Percentiles rank a stretch among this genome's conserved stretches.
Conservation (phyloP, 2,113 vertebrate genomes). For the Callipepla squamata region DNA sequence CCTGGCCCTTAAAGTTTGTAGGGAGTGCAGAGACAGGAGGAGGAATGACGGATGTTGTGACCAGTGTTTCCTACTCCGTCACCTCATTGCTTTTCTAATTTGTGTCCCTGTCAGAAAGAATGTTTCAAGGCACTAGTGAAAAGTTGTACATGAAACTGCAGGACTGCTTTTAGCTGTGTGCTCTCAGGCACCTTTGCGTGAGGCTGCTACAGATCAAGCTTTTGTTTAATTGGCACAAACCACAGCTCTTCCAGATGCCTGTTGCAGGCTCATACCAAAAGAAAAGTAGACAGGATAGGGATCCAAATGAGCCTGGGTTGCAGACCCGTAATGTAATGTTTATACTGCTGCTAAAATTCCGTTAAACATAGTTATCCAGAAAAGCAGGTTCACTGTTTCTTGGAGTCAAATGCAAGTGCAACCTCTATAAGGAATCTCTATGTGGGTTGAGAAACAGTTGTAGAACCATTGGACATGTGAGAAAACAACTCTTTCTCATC, state of each 20-base stretch:
- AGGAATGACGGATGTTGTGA: neutral
- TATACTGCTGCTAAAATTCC: conserved; percentile 28
- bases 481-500: neutral
- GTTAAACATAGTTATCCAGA: conserved; percentile 12
- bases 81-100: conserved; percentile 7
- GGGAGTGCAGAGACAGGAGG: neutral
- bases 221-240: neutral
- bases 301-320: neutral
- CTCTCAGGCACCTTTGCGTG: neutral
- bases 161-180: neutral
- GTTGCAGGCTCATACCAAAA: neutral
- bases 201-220: neutral
- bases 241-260: neutral
- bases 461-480: neutral
- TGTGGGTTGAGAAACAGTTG: neutral
- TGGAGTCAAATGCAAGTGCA: neutral
- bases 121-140: neutral
- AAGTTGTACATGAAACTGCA: neutral
- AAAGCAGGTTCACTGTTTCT: neutral
- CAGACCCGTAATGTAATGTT: neutral
- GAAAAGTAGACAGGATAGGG: neutral
- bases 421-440: neutral
- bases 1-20: conserved; percentile 13
- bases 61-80: neutral
- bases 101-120: neutral